Evolutionary conservation across 2,797 vertebrate species (phyloP).

Genomic region (Galagoides demidoff): DNA sequence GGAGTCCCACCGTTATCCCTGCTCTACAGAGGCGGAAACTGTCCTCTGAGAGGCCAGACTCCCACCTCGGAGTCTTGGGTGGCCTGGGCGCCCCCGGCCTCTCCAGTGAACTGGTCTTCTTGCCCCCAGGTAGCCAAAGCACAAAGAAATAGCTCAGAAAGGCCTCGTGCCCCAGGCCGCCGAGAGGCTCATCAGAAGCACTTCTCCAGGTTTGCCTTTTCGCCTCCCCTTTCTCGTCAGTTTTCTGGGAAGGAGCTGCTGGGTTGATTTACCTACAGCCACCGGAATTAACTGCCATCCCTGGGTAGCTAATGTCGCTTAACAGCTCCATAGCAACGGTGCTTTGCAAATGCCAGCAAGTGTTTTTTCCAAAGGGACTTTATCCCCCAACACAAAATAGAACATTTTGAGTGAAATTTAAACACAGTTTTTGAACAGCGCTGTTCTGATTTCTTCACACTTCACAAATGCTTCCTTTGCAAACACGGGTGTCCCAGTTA

Average conservation of each 20-base stretch:
- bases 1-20: background rate
- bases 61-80: background rate
- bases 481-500: slow-evolving; percentile 76
- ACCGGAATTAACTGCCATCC: background rate
- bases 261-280: background rate
- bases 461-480: slow-evolving; percentile 71
- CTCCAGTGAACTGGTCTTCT: background rate
- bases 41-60: background rate
- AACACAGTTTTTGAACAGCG: slow-evolving; percentile 57
- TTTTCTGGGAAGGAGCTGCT: background rate
- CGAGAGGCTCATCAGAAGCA: background rate
- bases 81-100: too few relatives aligned
- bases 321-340: slow-evolving; percentile 45
- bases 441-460: slow-evolving; percentile 70
- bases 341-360: slow-evolving; percentile 56
- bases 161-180: background rate
- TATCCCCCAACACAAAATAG: slow-evolving; percentile 64
- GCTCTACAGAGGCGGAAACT: background rate
- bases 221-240: background rate
- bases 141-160: background rate
- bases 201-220: background rate
- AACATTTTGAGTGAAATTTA: slow-evolving; percentile 67
- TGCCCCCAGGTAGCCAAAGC: background rate
- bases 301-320: background rate
- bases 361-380: slow-evolving; percentile 67